These are phyloP conservation scores for Pachycephus smyrnensis DNA, from an alignment of 2,888 invertebrate species.

Conservation along the genomic window DNA sequence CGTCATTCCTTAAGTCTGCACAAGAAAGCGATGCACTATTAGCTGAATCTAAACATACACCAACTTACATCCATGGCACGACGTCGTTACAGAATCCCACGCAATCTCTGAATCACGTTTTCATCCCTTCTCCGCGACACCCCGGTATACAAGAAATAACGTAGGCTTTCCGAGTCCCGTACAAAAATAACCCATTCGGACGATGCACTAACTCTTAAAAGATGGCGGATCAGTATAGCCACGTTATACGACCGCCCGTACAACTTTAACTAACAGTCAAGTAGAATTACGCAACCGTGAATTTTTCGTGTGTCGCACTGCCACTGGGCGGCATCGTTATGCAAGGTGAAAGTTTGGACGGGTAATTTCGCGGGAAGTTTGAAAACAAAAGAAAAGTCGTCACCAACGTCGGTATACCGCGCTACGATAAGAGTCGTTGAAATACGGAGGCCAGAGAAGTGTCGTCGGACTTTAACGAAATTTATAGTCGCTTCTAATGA, in stretches of 20 bases:
- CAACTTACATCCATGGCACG: conserved; percentile 9
- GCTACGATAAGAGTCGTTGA: conserved; percentile 27
- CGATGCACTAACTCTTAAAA: not conserved
- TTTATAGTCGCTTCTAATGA: conserved; percentile 32
- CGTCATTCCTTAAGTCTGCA: not conserved
- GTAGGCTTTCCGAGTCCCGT: not conserved
- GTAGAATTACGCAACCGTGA: not conserved
- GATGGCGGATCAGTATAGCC: not conserved
- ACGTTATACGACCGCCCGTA: not conserved
- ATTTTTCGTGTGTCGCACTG: not conserved
- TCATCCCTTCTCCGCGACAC: not conserved
- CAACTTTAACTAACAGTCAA: not conserved
- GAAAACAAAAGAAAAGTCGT: conserved; percentile 22
- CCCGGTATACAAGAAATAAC: not conserved
- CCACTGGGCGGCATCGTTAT: not conserved
- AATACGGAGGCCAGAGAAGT: conserved; percentile 21
- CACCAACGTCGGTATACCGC: conserved; percentile 4
- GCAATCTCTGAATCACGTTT: conserved; percentile 3
- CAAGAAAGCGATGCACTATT: conserved; percentile 37
- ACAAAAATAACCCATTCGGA: not conserved
- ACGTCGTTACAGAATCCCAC: not conserved
- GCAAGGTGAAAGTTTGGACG: not conserved
- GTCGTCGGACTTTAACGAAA: conserved; percentile 16
- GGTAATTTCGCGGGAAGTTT: conserved; percentile 17
- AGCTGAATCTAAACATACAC: conserved; percentile 58